These are phyloP conservation scores for Prosopocoilus inquinatus DNA, from an alignment of 2,888 invertebrate genomes.

Conservation along the genomic window DNA sequence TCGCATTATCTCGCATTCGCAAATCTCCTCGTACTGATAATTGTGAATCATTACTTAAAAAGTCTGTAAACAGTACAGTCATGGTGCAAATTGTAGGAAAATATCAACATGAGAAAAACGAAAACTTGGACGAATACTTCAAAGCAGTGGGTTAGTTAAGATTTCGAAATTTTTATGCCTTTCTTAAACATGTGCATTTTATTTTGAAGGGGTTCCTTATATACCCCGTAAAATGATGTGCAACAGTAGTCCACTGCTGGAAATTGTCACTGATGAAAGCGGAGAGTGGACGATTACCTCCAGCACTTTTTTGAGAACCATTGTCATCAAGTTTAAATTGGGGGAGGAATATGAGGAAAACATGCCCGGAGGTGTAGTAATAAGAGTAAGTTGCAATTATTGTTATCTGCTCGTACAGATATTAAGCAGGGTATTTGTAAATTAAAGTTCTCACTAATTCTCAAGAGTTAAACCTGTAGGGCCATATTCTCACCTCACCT, in stretches of 20 bases:
- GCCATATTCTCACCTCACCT: too few relatives aligned
- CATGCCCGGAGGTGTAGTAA: slow-evolving; percentile 58
- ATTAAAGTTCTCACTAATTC: too few relatives aligned
- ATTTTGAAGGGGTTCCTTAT: slow-evolving; percentile 60
- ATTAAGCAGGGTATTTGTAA: too few relatives aligned
- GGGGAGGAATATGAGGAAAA: slow-evolving; percentile 64
- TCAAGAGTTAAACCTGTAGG: not conserved
- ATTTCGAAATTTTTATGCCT: not conserved
- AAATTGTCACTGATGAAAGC: slow-evolving; percentile 54
- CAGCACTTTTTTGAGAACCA: slow-evolving; percentile 57
- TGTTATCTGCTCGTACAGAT: not conserved
- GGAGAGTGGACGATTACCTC: slow-evolving; percentile 60
- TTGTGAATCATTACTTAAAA: too few relatives aligned
- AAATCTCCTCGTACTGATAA: too few relatives aligned
- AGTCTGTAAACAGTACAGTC: slow-evolving; percentile 1
- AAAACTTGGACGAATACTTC: slow-evolving; percentile 66
- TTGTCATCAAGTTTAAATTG: slow-evolving; percentile 56
- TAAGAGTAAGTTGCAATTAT: slow-evolving; percentile 44
- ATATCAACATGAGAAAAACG: slow-evolving; percentile 64
- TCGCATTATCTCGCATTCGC: too few relatives aligned
- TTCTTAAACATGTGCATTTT: not conserved
- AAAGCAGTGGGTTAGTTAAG: slow-evolving; percentile 57
- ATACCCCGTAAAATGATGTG: slow-evolving; percentile 66
- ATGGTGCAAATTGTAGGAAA: slow-evolving; percentile 62
- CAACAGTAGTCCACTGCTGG: slow-evolving; percentile 59